Percentiles rank a stretch among this genome's conserved stretches.
phyloP scores from a whole-genome alignment of 1,140 invertebrate species.

The Drosophila quadrilineata region DNA sequence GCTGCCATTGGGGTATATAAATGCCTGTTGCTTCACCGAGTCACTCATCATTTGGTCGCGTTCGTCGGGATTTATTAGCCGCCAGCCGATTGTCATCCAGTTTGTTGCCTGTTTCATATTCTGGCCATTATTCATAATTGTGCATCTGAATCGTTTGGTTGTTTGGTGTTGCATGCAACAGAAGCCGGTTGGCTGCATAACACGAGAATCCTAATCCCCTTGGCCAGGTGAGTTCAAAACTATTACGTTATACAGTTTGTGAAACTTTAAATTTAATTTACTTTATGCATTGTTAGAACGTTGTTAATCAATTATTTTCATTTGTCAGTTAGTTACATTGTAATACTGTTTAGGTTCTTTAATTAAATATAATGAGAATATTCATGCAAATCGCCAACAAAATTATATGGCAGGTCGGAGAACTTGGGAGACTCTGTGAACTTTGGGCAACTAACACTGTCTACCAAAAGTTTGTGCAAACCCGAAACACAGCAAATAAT shows the following conservation, averaged over 20 bases:
- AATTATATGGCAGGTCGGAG: background rate
- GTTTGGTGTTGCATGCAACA: background rate
- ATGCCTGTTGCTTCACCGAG: slow-evolving; percentile 20
- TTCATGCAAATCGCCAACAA: background rate
- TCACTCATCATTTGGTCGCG: slow-evolving; percentile 20
- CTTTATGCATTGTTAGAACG: no score
- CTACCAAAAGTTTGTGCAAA: background rate
- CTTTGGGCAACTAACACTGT: background rate
- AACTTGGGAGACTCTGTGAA: no score
- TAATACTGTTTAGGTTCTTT: no score
- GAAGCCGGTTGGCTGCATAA: no score
- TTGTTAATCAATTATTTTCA: no score
- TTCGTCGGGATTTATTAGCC: slow-evolving; percentile 7
- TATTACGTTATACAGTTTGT: no score
- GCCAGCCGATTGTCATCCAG: slow-evolving; percentile 5
- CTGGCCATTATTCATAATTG: slow-evolving; percentile 1
- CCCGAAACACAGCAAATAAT: no score
- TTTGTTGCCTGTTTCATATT: background rate
- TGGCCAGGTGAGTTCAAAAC: no score
- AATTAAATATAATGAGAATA: background rate
- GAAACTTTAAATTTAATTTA: no score
- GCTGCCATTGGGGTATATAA: slow-evolving; percentile 13
- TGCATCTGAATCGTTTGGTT: background rate
- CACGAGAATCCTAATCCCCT: no score
- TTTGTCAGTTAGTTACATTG: no score